A percentile compares a stretch with the other conserved stretches of the same genome.
phyloP scores from a whole-genome alignment of 2,888 invertebrate species.

The Pyrochroa serraticornis region DNA sequence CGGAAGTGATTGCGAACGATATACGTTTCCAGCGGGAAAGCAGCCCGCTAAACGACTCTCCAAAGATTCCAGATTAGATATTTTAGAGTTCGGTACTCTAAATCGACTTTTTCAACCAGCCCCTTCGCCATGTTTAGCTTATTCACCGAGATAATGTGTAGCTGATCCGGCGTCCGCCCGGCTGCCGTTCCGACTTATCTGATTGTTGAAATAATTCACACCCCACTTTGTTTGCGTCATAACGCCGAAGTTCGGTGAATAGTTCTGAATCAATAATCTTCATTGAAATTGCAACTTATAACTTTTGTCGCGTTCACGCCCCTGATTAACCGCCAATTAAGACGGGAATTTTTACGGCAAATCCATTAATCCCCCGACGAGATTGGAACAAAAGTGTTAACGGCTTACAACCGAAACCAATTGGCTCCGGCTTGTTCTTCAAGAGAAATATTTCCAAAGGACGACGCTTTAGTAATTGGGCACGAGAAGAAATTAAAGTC shows the following conservation, averaged over 20 bases:
- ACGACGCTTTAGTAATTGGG: conserved; percentile 14
- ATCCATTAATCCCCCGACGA: too few species aligned
- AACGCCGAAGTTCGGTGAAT: conserved; percentile 17
- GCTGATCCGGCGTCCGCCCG: conserved; percentile 22
- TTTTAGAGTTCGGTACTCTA: conserved; percentile 52
- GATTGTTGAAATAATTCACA: conserved; percentile 31
- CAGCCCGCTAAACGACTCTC: conserved; percentile 53
- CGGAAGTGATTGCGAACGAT: conserved; percentile 49
- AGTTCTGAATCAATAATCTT: conserved; percentile 8
- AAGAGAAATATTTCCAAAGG: conserved; percentile 18
- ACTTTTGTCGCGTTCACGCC: too few species aligned
- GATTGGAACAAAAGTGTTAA: conserved; percentile 1
- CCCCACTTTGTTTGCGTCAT: conserved; percentile 31
- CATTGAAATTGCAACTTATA: conserved; percentile 9
- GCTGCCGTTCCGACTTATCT: conserved; percentile 25
- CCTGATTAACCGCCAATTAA: too few species aligned
- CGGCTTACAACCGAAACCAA: conserved; percentile 27
- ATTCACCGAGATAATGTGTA: conserved; percentile 31
- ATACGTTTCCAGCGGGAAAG: conserved; percentile 46
- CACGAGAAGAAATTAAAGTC: conserved; percentile 13
- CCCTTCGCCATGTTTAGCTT: conserved; percentile 33
- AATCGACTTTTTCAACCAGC: conserved; percentile 54
- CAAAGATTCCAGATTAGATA: conserved; percentile 56
- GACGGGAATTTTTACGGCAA: too few species aligned
- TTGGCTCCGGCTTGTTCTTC: conserved; percentile 20